phyloP scores from a whole-genome alignment of 1,140 invertebrate species.

The Aporrectodea caliginosa region DNA sequence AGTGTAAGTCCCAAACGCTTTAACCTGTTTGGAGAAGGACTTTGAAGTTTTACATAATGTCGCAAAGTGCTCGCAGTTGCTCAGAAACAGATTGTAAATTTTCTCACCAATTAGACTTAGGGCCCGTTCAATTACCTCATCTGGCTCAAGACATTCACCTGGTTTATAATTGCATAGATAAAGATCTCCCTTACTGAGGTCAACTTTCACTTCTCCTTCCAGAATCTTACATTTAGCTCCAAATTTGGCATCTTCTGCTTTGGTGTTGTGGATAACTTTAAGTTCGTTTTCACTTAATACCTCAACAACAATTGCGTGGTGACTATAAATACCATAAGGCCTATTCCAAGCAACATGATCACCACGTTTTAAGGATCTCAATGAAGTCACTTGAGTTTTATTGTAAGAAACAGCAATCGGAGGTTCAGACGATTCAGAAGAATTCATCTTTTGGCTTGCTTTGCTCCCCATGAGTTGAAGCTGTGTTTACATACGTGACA shows the following conservation, averaged over 20 bases:
- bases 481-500: no score
- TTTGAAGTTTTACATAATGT: neutral
- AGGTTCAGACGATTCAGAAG: no score
- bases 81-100: neutral
- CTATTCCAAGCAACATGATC: neutral
- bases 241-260: neutral
- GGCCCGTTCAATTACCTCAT: neutral
- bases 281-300: neutral
- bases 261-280: neutral
- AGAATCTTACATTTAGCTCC: neutral
- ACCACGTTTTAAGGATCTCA: neutral
- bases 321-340: neutral
- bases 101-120: neutral
- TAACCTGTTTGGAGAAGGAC: neutral
- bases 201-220: neutral
- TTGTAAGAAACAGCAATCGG: no score
- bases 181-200: neutral
- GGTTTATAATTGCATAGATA: neutral
- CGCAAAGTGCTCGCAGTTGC: neutral
- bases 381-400: no score
- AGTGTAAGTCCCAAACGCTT: no score
- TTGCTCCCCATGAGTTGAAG: no score
- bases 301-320: neutral
- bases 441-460: no score
- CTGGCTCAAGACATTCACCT: neutral